A percentile compares a stretch with the other conserved stretches of the same genome.
phyloP scores from a whole-genome alignment of 2,113 vertebrate species.

The Indicator indicator region DNA sequence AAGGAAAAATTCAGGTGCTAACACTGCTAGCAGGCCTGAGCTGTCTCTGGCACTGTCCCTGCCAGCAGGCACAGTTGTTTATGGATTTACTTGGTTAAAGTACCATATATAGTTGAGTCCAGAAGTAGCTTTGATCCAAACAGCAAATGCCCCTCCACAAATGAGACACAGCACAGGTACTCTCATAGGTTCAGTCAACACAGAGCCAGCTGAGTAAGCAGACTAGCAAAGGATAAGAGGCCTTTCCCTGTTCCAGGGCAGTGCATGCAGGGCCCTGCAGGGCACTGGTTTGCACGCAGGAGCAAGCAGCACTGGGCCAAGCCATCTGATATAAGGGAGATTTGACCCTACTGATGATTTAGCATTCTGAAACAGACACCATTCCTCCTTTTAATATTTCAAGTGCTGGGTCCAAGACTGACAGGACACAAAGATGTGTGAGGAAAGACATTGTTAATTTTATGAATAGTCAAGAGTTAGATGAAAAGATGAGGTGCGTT shows the following conservation, averaged over 20 bases:
- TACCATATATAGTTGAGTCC: background rate
- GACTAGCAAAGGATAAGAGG: background rate
- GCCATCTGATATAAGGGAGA: rapidly evolving
- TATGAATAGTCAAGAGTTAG: background rate
- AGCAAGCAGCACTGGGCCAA: background rate
- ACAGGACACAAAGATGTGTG: background rate
- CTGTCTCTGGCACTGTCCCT: background rate
- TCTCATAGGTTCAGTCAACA: background rate
- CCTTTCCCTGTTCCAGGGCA: background rate
- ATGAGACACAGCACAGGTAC: background rate
- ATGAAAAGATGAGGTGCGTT: background rate
- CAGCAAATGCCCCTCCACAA: background rate
- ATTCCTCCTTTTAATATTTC: background rate
- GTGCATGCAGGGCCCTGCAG: background rate
- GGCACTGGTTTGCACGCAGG: background rate
- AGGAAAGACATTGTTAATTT: background rate
- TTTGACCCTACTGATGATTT: background rate
- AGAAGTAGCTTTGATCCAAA: background rate
- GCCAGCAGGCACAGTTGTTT: background rate
- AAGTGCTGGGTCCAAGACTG: background rate
- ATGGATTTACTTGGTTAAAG: background rate
- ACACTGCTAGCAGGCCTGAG: background rate
- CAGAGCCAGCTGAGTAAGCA: background rate
- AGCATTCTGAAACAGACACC: background rate
- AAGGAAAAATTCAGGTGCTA: background rate